phyloP scores from a whole-genome alignment of 1,140 invertebrate species.

The Acyrthosiphon pisum region DNA sequence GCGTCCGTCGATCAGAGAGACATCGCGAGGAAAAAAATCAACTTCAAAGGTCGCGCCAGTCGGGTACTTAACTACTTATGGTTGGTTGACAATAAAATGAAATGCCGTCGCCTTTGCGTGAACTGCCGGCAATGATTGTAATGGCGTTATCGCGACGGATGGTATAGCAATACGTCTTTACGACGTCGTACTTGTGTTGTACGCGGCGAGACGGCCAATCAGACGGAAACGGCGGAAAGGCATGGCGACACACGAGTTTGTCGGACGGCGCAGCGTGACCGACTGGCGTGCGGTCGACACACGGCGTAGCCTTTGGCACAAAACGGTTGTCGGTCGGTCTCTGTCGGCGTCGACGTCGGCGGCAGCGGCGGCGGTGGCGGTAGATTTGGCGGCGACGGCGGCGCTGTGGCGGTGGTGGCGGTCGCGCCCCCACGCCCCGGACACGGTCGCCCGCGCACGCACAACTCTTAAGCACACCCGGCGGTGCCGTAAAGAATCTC shows the following conservation, averaged over 20 bases:
- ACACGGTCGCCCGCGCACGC: constrained; percentile 3
- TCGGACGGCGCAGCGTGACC: constrained; percentile 22
- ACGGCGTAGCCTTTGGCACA: not conserved
- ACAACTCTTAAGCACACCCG: constrained; percentile 35
- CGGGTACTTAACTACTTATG: too few species aligned
- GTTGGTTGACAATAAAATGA: too few species aligned
- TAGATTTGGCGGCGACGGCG: constrained; percentile 1
- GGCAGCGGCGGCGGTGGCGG: not conserved
- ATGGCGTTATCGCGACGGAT: too few species aligned
- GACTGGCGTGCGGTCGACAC: constrained; percentile 9
- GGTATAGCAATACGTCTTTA: too few species aligned
- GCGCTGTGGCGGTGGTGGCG: not conserved
- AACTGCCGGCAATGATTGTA: too few species aligned
- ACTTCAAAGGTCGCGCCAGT: not conserved
- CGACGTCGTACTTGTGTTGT: not conserved
- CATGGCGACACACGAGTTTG: not conserved
- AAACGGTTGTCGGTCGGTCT: not conserved
- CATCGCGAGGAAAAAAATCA: not conserved
- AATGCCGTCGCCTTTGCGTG: too few species aligned
- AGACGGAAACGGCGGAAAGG: not conserved
- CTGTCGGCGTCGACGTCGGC: not conserved
- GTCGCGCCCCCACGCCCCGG: not conserved
- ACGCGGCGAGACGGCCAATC: not conserved
- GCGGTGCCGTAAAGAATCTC: constrained; percentile 43
- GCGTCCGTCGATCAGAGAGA: not conserved